phyloP scores from a whole-genome alignment of 2,888 invertebrate genomes.

The Hypomecis punctinalis region DNA sequence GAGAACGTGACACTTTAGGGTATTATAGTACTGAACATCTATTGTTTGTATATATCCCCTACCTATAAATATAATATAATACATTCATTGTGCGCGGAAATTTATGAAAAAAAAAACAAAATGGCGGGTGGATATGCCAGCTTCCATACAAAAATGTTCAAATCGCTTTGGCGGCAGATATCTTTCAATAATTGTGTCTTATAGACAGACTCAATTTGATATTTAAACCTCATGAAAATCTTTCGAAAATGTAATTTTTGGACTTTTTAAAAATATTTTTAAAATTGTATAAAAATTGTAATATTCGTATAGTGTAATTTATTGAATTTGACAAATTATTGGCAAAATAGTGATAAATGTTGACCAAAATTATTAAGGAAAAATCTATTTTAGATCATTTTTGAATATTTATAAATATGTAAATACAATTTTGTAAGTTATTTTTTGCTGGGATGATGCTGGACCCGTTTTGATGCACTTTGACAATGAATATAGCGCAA shows the following conservation, averaged over 20 bases:
- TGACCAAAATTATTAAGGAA: constrained; percentile 25
- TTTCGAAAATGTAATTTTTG: no score
- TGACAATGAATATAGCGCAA: constrained; percentile 9
- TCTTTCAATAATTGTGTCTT: no score
- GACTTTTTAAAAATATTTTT: not conserved
- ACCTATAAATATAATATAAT: no score
- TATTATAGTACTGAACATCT: no score
- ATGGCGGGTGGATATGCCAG: no score
- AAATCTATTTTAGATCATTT: constrained; percentile 24
- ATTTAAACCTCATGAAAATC: not conserved
- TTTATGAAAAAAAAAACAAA: no score
- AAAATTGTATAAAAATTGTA: not conserved
- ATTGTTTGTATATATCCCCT: no score
- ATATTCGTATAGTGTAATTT: constrained; percentile 2
- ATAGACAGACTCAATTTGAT: not conserved
- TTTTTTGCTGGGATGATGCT: constrained; percentile 6
- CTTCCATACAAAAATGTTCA: no score
- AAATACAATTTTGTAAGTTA: constrained; percentile 11
- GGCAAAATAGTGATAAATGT: constrained; percentile 21
- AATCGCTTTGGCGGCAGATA: no score
- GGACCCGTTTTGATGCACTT: constrained; percentile 25
- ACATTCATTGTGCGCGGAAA: no score
- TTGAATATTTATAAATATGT: constrained; percentile 23
- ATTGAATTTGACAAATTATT: not conserved
- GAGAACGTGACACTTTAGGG: no score